Percentiles rank a stretch among this genome's conserved stretches.
These are phyloP conservation scores for Sminthurinus signatus DNA, from an alignment of 1,140 invertebrate genomes.

Conservation along the genomic window DNA sequence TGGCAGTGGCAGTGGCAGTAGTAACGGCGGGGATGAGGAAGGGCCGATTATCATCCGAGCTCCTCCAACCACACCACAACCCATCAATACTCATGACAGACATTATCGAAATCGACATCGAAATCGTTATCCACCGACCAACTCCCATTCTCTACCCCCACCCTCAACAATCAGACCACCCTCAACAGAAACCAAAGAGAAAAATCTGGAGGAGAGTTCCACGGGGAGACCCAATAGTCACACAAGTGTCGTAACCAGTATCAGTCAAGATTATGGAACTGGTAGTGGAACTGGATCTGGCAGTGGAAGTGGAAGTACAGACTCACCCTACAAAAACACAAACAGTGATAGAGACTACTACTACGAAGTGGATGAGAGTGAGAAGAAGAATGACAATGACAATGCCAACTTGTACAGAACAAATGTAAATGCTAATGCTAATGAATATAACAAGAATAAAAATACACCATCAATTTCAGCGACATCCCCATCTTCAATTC, in stretches of 20 bases:
- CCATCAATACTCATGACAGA: neutral
- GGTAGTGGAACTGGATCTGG: constrained; percentile 1
- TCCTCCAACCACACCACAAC: constrained; percentile 5
- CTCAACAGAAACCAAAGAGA: neutral
- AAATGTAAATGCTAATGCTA: neutral
- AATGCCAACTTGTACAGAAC: neutral
- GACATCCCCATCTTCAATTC: neutral
- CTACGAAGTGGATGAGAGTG: neutral
- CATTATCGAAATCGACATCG: constrained; percentile 6
- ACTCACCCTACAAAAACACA: too few species aligned
- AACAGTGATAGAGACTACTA: too few species aligned
- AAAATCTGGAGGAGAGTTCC: neutral
- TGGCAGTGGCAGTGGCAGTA: too few species aligned
- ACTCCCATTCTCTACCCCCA: constrained; percentile 22
- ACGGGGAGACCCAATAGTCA: neutral
- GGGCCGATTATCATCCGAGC: constrained; percentile 1
- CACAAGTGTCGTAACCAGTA: neutral
- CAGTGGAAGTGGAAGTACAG: too few species aligned
- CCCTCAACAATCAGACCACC: neutral
- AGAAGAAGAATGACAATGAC: neutral
- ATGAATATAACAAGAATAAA: neutral
- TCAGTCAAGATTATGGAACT: too few species aligned
- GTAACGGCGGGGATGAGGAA: too few species aligned
- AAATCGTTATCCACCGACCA: constrained; percentile 22
- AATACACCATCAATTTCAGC: neutral